phyloP scores from a whole-genome alignment of 2,797 vertebrate species.

The Catharus ustulatus region DNA sequence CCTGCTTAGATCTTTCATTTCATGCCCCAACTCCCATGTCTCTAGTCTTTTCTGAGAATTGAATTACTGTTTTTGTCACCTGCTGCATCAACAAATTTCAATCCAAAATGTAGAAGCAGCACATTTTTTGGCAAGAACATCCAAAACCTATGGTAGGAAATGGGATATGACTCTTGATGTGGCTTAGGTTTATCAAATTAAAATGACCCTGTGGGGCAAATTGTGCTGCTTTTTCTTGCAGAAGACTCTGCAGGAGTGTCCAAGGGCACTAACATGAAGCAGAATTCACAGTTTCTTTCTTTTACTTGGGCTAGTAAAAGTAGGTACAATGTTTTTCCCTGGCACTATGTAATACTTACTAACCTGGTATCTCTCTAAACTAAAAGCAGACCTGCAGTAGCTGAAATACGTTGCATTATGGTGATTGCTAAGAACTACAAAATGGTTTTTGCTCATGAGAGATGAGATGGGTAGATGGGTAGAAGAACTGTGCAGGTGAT shows the following conservation, averaged over 20 bases:
- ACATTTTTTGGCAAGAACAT: slow-evolving; percentile 27
- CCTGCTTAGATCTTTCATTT: slow-evolving; percentile 13
- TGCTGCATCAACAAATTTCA: slow-evolving; percentile 43
- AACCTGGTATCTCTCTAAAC: background rate
- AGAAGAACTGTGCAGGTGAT: background rate
- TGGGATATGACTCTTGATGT: background rate
- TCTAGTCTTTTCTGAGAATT: slow-evolving; percentile 19
- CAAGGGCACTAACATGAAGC: background rate
- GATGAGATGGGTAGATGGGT: background rate
- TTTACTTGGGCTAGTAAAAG: background rate
- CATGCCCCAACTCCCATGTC: background rate
- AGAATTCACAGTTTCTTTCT: background rate
- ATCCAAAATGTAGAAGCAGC: slow-evolving; percentile 45
- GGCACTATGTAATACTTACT: background rate
- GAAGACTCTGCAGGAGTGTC: background rate
- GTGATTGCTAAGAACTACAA: background rate
- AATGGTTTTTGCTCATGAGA: background rate
- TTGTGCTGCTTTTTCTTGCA: background rate
- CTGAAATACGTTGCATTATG: background rate
- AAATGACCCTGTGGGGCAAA: background rate
- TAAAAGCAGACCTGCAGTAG: background rate
- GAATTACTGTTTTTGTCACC: slow-evolving; percentile 56
- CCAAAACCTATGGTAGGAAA: background rate
- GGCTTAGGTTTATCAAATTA: background rate
- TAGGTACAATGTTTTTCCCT: background rate